Evolutionary conservation across 2,113 vertebrate genomes (phyloP), one percentile per base, ranked within the genome.

Genomic region (Neomonachus schauinslandi): DNA sequence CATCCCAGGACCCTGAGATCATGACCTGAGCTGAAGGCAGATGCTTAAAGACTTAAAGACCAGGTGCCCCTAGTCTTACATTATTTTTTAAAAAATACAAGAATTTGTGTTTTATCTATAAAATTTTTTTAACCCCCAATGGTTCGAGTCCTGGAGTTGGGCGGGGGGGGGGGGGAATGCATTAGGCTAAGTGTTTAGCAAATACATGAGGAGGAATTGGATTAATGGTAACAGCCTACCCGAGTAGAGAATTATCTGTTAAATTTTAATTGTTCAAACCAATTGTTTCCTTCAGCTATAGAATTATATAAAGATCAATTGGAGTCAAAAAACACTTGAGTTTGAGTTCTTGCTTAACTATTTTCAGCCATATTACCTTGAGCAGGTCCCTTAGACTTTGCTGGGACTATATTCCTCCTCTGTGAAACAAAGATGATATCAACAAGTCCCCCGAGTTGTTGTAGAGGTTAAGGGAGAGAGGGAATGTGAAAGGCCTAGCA

Each of bases 271-370:
- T 36, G 55, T 59, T 76, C 85, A 65, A 93, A 69, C 22, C 33
- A 26, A 39, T 95, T 55, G 93, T 96, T 46, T 93, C 81, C 51
- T 94, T 84, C 71, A 39, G 33, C 67, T 88, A 33, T 42, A 57
- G 59, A 28, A 91, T 87, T 15, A 71, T 72, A 2, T 42, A 65
- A 57, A 93, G 42, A 80, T 46, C 63, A 92, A 22, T 1, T 49
- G 7, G 14, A 87, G 8, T 76, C 59, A 76, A 69, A 93, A 90
- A 36, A 80, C 76, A 91, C 69, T 42, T 24, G 4, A 55, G 18
- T 92, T 79, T 86, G 36, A 76, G 86, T 96, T 71, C 9, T 67
- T 36, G 5, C 13, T 49, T 76, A 53, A 49, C 71, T 72, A 57
- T 42, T 74, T 83, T 67, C 57, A 55, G 13, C 33, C 39, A 11